Evolutionary conservation across 2,888 invertebrate genomes (phyloP).

Genomic region (Drosophila subquinaria): DNA sequence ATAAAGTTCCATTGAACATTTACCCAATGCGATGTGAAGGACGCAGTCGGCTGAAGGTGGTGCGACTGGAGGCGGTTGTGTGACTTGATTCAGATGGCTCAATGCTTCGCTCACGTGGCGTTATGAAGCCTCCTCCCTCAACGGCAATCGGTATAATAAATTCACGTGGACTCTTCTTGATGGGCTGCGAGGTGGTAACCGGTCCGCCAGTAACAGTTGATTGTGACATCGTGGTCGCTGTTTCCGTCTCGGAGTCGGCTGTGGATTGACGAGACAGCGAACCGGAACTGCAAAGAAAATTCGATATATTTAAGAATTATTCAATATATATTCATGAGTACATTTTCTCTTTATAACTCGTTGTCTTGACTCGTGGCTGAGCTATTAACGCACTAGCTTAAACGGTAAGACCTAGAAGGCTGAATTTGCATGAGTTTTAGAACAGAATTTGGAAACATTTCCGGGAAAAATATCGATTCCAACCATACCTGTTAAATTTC

Average conservation of each 20-base stretch:
- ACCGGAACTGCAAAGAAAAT: constrained; percentile 72
- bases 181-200: constrained; percentile 87
- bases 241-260: constrained; percentile 90
- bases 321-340: background rate
- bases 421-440: too few relatives aligned
- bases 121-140: constrained; percentile 93
- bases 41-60: constrained; percentile 85
- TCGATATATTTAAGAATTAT: background rate
- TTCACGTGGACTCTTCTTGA: constrained; percentile 95
- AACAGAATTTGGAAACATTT: too few relatives aligned
- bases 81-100: constrained; percentile 90
- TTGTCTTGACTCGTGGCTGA: background rate
- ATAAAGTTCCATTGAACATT: constrained; percentile 40
- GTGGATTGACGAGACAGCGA: constrained; percentile 88
- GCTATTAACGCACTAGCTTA: background rate
- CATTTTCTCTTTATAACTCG: background rate
- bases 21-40: constrained; percentile 90
- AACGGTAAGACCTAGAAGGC: too few relatives aligned
- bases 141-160: constrained; percentile 97
- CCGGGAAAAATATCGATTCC: too few relatives aligned
- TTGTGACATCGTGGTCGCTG: constrained; percentile 87
- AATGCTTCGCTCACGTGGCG: constrained; percentile 89
- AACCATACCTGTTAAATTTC: too few relatives aligned
- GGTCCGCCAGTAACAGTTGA: constrained; percentile 86
- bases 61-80: constrained; percentile 87